A percentile compares a stretch with the other conserved stretches of the same genome.
Evolutionary conservation across 2,797 vertebrate species (phyloP).

Genomic region (Spinibarbus caldwelli): DNA sequence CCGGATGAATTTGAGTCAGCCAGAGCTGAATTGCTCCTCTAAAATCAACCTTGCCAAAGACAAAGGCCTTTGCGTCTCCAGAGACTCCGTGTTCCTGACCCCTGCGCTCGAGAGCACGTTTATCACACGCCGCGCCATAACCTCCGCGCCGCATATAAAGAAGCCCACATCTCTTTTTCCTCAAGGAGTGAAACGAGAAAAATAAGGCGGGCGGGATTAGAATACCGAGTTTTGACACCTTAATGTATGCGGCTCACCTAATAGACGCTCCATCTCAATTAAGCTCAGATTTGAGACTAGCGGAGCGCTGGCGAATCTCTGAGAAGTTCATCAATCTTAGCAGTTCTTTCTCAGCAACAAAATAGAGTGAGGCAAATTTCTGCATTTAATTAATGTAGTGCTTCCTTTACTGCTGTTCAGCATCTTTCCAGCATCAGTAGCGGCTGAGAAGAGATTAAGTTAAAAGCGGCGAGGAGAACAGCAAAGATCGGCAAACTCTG

Average conservation of each 20-base stretch:
- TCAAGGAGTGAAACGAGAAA: constrained; percentile 50
- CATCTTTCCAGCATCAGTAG: constrained; percentile 74
- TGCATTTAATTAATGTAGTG: constrained; percentile 84
- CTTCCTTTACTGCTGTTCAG: constrained; percentile 79
- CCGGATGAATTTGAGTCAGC: background rate
- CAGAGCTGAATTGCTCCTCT: background rate
- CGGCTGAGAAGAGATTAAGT: constrained; percentile 59
- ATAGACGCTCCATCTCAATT: constrained; percentile 82
- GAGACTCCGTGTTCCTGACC: constrained; percentile 19
- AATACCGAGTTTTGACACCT: constrained; percentile 76
- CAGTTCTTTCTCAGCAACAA: constrained; percentile 71
- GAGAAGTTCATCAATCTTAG: constrained; percentile 81
- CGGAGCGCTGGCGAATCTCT: constrained; percentile 72
- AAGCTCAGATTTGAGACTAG: constrained; percentile 80
- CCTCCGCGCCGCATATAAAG: constrained; percentile 19
- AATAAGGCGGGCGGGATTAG: constrained; percentile 66
- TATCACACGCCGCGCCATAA: constrained; percentile 34
- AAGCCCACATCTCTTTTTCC: constrained; percentile 58
- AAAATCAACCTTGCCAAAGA: constrained; percentile 20
- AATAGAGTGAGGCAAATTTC: constrained; percentile 82
- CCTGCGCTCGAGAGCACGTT: background rate
- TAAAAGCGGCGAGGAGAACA: constrained; percentile 68
- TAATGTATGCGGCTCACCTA: constrained; percentile 77
- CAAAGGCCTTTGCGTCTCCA: background rate
- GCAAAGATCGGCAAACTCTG: constrained; percentile 81